These are phyloP conservation scores for Poecilobothrus nobilitatus DNA, from an alignment of 2,888 invertebrate species.

Conservation along the genomic window DNA sequence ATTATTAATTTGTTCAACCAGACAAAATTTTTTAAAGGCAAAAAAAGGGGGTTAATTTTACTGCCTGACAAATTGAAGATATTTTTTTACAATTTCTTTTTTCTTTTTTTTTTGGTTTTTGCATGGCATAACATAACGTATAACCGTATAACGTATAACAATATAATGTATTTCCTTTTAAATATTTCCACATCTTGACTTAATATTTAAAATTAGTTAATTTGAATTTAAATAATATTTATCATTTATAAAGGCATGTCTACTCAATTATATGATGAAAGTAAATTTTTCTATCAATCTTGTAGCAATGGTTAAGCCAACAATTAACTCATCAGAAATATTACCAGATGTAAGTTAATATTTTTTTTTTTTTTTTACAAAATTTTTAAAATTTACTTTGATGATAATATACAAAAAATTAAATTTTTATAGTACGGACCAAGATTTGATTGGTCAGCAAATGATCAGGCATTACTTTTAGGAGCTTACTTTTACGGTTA, in stretches of 20 bases:
- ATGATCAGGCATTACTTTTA: conserved; percentile 55
- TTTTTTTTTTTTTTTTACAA: neutral
- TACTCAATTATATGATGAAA: conserved; percentile 65
- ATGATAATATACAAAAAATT: neutral
- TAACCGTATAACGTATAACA: too few species aligned
- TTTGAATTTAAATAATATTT: too few species aligned
- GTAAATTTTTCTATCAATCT: conserved; percentile 70
- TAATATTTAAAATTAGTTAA: too few species aligned
- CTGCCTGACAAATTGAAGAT: too few species aligned
- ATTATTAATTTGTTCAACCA: too few species aligned
- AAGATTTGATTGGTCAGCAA: conserved; percentile 51
- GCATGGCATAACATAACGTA: too few species aligned
- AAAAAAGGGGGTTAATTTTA: too few species aligned
- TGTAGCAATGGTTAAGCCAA: conserved; percentile 59
- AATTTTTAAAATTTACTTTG: neutral
- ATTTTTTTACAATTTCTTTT: too few species aligned
- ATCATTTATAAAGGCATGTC: conserved; percentile 46
- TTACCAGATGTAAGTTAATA: conserved; percentile 34
- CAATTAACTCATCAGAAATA: conserved; percentile 29
- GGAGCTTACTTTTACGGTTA: conserved; percentile 66
- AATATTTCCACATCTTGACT: too few species aligned
- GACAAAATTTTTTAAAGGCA: too few species aligned
- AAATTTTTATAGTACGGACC: conserved; percentile 42
- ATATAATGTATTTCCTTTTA: too few species aligned
- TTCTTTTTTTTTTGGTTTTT: too few species aligned